Evolutionary conservation across 2,113 vertebrate genomes (phyloP), one percentile per base, ranked within the genome.

Genomic region (Anthoscopus minutus): DNA sequence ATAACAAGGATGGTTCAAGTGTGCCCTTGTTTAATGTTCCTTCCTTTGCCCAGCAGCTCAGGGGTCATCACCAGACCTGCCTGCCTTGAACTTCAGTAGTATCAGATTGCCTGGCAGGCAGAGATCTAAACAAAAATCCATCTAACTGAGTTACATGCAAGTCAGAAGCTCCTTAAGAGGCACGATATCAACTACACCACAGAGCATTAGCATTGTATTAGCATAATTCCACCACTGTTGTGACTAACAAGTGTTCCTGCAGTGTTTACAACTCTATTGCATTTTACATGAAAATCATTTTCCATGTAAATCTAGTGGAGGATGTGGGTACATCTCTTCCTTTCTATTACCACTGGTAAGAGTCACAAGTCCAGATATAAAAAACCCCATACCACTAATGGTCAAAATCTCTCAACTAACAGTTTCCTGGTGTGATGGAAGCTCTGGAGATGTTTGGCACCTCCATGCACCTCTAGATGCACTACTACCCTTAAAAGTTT

Each of bases 171-270:
- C 44, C 80, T 53, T 40, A 89, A 96, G 30, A 88, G 45, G 82
- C 67, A 90, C 11, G 14, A 0, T 51, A 93, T 33, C 87, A 96
- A n/a, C 70, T 76, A 45, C n/a, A 88, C 83, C 65, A 71, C 50
- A 66, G 35, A 89, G 81, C 24, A 87, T 79, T 64, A 81, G 64
- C 88, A 70, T 42, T 33, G 7, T 23, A 66, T 89, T 78, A 95
- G 74, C 91, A 92, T 79, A 93, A 92, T 79, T 93, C 84, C 54
- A 86, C 58, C 83, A 76, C 81, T 40, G 51, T 83, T 89, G 70
- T 60, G 61, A 81, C 82, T 88, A 95, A 83, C 79, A 91, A 82
- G 73, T 33, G 54, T 6, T 88, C 42, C 78, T 83, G 86, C 71
- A 88, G 79, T 38, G 47, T 86, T 90, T 89, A 93, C 85, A 94